phyloP scores from a whole-genome alignment of 2,888 invertebrate species.

The Seira musarum region DNA sequence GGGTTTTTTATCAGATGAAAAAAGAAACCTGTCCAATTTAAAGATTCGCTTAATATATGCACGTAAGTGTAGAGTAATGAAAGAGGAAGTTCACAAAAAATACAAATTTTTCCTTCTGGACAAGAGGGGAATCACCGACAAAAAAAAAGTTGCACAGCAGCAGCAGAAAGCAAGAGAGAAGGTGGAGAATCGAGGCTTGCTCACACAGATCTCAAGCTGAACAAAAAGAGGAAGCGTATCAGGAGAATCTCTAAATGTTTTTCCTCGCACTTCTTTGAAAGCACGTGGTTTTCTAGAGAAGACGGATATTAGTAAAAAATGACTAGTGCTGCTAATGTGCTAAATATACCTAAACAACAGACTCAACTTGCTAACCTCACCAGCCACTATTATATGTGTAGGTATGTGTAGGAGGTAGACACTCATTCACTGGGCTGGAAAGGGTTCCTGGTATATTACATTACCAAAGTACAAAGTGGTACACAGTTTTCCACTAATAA shows the following conservation, averaged over 20 bases:
- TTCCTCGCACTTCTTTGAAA: not conserved
- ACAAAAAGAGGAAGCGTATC: slow-evolving; percentile 19
- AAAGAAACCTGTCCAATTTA: not conserved
- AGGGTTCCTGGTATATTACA: not conserved
- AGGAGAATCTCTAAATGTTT: slow-evolving; percentile 38
- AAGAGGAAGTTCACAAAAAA: slow-evolving; percentile 30
- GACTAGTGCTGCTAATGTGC: too few species aligned
- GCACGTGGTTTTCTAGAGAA: slow-evolving; percentile 50
- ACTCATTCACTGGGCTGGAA: not conserved
- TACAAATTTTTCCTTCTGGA: slow-evolving; percentile 22
- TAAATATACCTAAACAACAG: too few species aligned
- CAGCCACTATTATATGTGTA: too few species aligned
- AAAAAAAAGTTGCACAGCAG: not conserved
- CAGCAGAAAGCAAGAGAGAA: slow-evolving; percentile 15
- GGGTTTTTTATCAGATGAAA: not conserved
- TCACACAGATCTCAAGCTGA: too few species aligned
- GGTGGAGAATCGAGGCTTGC: too few species aligned
- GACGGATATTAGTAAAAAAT: too few species aligned
- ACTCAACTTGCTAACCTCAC: too few species aligned
- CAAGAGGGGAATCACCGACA: slow-evolving; percentile 40
- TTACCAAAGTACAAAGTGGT: not conserved
- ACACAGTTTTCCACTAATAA: not conserved
- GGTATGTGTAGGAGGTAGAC: too few species aligned
- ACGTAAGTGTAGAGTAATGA: slow-evolving; percentile 23
- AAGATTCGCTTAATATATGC: slow-evolving; percentile 26